Base-by-base conservation (phyloP, 2,797 vertebrate genomes). In the Apogon talboti region DNA sequence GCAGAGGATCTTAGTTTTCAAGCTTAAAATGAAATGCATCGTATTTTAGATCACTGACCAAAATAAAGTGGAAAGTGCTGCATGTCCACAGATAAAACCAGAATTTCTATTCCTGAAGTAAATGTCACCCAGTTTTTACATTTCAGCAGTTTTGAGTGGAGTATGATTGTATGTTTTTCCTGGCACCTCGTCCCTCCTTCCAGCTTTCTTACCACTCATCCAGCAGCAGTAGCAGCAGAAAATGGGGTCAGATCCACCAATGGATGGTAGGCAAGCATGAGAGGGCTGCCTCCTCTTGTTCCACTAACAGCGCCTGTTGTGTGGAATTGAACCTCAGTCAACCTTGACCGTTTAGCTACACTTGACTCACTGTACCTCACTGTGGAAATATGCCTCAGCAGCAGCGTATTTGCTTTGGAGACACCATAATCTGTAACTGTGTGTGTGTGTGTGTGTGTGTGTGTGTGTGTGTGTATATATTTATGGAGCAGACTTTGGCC, bases 171-270 rank as follows among this genome's bases (percentile, higher is more conserved):
- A 78, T 89, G 85, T 89, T 86, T 88, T 87, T 83, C 77, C 74
- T 90, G 83, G 79, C 83, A 56, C 76, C 71, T 86, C 73, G 41
- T 76, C 50, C 79, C 65, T 76, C 73, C 84, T 66, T 93, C 52
- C 93, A 98, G 97, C 92, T 93, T 80, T 94, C 93, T 90, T 94
- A 94, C 84, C 94, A 87, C 87, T 94, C 94, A 15, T 95, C 94
- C 83, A 78, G 84, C 76, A 77, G 88, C 72, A 95, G 94, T 90
- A 95, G 92, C 81, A 89, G 41, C 90, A 94, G 90, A 93, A 99
- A 98, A 92, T 99, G 96, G 96, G 96, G 97, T 92, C 95, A 96
- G 91, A 99, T 99, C 88, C 96, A 98, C 75, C 97, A 97, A 88
- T 99, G 98, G 97, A 98, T 99, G 98, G 98, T 99, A 98, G 94